A percentile compares a stretch with the other conserved stretches of the same genome.
Evolutionary conservation across 2,113 vertebrate genomes (phyloP).

Genomic region (Sardina pilchardus): DNA sequence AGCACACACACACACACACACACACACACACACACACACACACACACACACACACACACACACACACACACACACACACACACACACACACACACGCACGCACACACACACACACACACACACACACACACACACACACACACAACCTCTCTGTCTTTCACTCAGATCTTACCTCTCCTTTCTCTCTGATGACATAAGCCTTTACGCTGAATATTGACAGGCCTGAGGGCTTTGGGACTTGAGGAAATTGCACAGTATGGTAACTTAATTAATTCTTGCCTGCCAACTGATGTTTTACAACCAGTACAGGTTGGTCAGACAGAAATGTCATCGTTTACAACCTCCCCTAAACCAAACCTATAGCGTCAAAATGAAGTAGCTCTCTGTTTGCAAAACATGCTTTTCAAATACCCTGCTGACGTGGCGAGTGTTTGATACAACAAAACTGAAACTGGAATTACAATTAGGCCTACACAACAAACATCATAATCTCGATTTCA

Average conservation of each 20-base stretch:
- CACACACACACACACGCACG: constrained; percentile 10
- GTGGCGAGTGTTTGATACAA: background rate
- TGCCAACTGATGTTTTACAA: background rate
- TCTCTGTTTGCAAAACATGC: background rate
- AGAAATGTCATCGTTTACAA: constrained; percentile 5
- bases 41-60: too few relatives aligned
- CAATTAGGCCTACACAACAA: background rate
- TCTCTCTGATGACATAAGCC: background rate
- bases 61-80: too few relatives aligned
- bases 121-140: constrained; percentile 35
- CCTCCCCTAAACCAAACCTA: constrained; percentile 9
- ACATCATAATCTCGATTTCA: background rate
- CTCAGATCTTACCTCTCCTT: background rate
- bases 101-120: constrained; percentile 38
- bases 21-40: background rate
- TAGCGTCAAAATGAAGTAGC: background rate
- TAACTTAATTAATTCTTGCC: background rate
- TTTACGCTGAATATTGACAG: background rate
- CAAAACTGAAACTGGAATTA: background rate
- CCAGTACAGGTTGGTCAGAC: background rate
- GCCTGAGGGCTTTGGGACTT: background rate
- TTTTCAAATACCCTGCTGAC: background rate
- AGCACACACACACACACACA: background rate
- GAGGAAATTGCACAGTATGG: background rate
- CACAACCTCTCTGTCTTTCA: background rate